phyloP scores from a whole-genome alignment of 2,888 invertebrate species.

The Zygogramma bicolorata region DNA sequence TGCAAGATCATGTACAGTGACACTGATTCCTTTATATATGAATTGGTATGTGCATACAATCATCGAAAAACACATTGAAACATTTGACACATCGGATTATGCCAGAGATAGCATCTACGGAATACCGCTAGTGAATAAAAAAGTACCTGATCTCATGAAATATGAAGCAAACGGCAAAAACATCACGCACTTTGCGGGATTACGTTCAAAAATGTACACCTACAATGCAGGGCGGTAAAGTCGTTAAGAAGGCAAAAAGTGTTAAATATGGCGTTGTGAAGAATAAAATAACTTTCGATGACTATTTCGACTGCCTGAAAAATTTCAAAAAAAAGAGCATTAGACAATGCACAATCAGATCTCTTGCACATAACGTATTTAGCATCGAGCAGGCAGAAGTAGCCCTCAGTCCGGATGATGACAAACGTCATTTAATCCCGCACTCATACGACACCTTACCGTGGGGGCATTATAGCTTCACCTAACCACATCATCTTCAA shows the following conservation, averaged over 20 bases:
- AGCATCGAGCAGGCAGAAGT: constrained; percentile 2
- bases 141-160: constrained; percentile 54
- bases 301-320: constrained; percentile 1
- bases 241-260: not conserved
- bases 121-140: constrained; percentile 27
- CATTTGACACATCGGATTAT: constrained; percentile 46
- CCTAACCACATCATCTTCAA: no score
- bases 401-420: not conserved
- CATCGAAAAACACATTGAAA: constrained; percentile 39
- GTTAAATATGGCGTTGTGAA: not conserved
- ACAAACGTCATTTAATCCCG: constrained; percentile 4
- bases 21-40: not conserved
- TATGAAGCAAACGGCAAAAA: constrained; percentile 54
- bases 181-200: constrained; percentile 54
- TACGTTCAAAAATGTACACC: constrained; percentile 51
- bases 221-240: constrained; percentile 14
- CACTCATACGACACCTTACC: no score
- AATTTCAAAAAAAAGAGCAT: not conserved
- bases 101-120: constrained; percentile 39
- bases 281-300: constrained; percentile 17
- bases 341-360: not conserved
- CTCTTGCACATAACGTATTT: not conserved
- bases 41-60: not conserved
- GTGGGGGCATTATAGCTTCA: no score
- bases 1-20: not conserved